Percentiles rank a stretch among this genome's conserved stretches.
phyloP scores from a whole-genome alignment of 2,113 vertebrate genomes.

The Hyla sarda region DNA sequence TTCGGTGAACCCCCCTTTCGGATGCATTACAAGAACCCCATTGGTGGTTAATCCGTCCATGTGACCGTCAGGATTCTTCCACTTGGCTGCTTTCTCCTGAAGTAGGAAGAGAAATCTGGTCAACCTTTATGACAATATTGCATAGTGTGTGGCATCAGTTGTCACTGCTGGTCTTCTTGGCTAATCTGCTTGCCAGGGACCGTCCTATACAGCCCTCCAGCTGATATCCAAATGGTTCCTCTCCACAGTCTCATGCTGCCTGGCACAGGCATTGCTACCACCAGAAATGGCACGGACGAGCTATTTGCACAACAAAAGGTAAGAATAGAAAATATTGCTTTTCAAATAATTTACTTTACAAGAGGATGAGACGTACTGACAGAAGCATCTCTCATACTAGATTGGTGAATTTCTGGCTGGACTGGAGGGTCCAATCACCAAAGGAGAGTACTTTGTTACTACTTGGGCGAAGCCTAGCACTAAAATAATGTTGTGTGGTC shows the following conservation, averaged over 20 bases:
- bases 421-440: too few relatives aligned
- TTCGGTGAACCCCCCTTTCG: conserved; percentile 91
- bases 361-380: too few relatives aligned
- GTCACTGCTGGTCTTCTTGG: background rate
- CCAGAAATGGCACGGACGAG: too few relatives aligned
- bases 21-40: conserved; percentile 97
- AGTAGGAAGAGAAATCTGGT: conserved; percentile 5
- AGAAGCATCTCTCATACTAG: too few relatives aligned
- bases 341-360: too few relatives aligned
- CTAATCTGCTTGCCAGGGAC: background rate
- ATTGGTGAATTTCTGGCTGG: too few relatives aligned
- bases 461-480: too few relatives aligned
- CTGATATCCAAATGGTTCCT: background rate
- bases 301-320: too few relatives aligned
- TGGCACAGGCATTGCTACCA: background rate
- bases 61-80: conserved; percentile 98
- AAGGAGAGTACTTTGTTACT: too few relatives aligned
- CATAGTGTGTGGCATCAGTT: background rate
- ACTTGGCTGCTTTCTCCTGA: conserved; percentile 98
- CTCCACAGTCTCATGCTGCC: background rate
- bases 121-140: background rate
- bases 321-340: too few relatives aligned
- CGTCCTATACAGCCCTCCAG: background rate
- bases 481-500: too few relatives aligned
- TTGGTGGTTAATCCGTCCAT: conserved; percentile 98